Evolutionary conservation across 2,113 vertebrate species (phyloP), one percentile per base, ranked within the genome.

Genomic region (Amazona vittata): DNA sequence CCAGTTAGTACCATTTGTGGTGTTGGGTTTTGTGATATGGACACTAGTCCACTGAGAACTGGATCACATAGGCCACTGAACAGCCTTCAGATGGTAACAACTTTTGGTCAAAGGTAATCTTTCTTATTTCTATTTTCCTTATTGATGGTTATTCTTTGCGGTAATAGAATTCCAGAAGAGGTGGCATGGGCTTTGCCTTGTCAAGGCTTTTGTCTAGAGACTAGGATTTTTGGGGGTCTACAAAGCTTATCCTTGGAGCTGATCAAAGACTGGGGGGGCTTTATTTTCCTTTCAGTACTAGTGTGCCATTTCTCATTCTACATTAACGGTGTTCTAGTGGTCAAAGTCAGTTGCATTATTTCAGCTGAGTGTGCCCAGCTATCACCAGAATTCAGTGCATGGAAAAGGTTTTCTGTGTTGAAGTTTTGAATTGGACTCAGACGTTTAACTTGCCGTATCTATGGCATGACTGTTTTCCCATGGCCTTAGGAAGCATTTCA

Each of bases 1-100:
- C 96, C 96, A 96, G 89, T 97, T 97, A 97, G 96, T 95, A 96
- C 96, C 96, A 82, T 95, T 95, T 97, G 96, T 97, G 96, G 96
- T 97, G 93, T 94, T 97, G 96, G 96, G 96, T 96, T 97, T 96
- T 97, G 96, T 96, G 94, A 92, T 96, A 94, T 97, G 96, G 96
- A 93, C 96, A 97, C 95, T 97, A 94, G 96, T 97, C 95, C 96
- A 96, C 96, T 97, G 96, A 97, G 95, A 96, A 96, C 96, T 96
- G 96, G 96, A 97, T 96, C 96, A 96, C 96, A 94, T 97, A 97
- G 96, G 96, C 96, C 96, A 94, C 95, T 96, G 95, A 97, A 94
- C 96, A 96, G 81, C 91, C 96, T 94, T 96, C 96, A 97, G 86
- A 96, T 97, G 96, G 96, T 97, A 96, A 96, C 96, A 96, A 82